phyloP scores from a whole-genome alignment of 1,140 invertebrate species.

The Wasmannia auropunctata region DNA sequence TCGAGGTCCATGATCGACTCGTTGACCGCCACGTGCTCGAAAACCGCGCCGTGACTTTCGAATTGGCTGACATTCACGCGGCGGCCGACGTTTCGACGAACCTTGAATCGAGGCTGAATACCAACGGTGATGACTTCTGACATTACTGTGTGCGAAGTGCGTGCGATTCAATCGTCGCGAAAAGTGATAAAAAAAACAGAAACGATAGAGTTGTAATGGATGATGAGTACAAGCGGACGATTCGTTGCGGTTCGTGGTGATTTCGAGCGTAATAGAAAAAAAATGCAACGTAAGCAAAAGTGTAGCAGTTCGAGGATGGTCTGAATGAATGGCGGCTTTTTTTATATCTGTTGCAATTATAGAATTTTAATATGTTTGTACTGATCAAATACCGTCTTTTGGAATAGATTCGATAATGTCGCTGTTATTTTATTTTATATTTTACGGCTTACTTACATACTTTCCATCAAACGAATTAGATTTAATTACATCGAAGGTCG shows the following conservation, averaged over 20 bases:
- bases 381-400: background rate
- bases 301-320: background rate
- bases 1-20: conserved; percentile 29
- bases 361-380: background rate
- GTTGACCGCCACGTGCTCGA: conserved; percentile 31
- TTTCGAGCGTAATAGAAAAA: background rate
- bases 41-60: conserved; percentile 35
- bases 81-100: conserved; percentile 17
- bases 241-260: background rate
- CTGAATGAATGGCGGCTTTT: background rate
- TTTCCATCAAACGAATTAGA: background rate
- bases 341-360: background rate
- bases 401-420: background rate
- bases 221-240: background rate
- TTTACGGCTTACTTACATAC: background rate
- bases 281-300: conserved; percentile 2
- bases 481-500: background rate
- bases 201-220: background rate
- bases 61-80: conserved; percentile 48
- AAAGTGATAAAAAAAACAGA: conserved; percentile 1
- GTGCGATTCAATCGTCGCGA: background rate
- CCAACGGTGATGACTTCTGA: conserved; percentile 25
- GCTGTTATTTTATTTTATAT: background rate
- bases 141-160: background rate
- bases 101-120: conserved; percentile 34